A percentile compares a stretch with the other conserved stretches of the same genome.
These are phyloP conservation scores for Chloroceryle inda DNA, from an alignment of 2,797 vertebrate genomes.

Conservation along the genomic window DNA sequence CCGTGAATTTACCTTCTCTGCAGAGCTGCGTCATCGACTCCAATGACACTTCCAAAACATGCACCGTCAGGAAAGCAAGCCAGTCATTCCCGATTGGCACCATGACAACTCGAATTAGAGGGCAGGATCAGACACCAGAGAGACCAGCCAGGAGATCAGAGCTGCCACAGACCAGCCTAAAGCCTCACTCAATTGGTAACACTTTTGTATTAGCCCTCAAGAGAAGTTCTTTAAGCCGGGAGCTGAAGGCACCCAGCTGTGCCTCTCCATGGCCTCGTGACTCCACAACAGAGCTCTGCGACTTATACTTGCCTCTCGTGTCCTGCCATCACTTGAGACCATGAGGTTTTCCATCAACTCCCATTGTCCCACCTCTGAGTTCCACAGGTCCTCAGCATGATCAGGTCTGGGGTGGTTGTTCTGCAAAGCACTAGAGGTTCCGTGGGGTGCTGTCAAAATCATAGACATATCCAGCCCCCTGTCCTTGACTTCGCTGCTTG, in stretches of 20 bases:
- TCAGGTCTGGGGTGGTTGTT: neutral
- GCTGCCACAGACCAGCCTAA: neutral
- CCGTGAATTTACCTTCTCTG: neutral
- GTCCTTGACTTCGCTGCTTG: neutral
- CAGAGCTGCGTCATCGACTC: neutral
- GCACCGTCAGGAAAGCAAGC: neutral
- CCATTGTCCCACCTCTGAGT: neutral
- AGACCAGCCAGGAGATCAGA: neutral
- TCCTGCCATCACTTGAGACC: neutral
- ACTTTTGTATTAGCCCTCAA: neutral
- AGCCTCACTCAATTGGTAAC: neutral
- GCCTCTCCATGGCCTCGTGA: neutral
- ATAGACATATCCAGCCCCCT: neutral
- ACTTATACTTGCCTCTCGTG: accelerated
- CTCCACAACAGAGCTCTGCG: neutral
- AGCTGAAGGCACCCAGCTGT: neutral
- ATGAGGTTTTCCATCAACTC: neutral
- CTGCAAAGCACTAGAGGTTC: neutral
- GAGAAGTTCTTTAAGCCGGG: neutral
- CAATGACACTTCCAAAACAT: neutral
- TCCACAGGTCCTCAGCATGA: neutral
- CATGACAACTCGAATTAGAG: neutral
- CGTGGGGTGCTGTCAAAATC: neutral
- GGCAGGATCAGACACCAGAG: neutral
- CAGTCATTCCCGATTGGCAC: neutral